Base-by-base conservation (phyloP, 1,140 invertebrate species). In the Pollicipes pollicipes region DNA sequence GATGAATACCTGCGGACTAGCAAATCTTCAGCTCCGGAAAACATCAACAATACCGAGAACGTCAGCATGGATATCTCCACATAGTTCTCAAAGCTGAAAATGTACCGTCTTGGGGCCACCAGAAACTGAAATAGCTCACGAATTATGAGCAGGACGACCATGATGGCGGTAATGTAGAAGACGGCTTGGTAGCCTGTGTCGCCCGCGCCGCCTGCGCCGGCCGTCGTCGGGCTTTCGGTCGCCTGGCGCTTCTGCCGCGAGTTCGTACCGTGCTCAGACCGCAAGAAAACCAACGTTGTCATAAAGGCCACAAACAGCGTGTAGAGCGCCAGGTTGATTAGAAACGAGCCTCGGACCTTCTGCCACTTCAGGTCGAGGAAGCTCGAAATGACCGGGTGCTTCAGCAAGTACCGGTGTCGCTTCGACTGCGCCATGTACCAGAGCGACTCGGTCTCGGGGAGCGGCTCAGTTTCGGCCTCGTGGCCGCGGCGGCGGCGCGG, bases 291-390 rank as follows among this genome's bases (percentile, higher is more conserved):
- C 58, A 74, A 74, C 30, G 35, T 35, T 21, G 72, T 75, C 30
- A 75, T 79, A 29, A 86, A 80, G 1, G 86, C 70, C 76, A 87
- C 88, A 76, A 90, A 88, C 0, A 87, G 73, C 0, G 86, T 77
- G 37, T 90, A 91, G 73, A 90, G 84, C 3, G 83, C 76, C 30
- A 90, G 84, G 78, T 91, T 90, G 1, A 84, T 78, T 69, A 85
- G 87, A 75, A 90, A 88, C 17, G 89, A 80, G n/a, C 84, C 82
- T 31, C 87, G 84, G 71, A 91, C 86, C 71, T 85, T 82, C 75
- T 88, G 84, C 88, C 89, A 92, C 78, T 92, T 92, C 26, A 91
- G 80, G 76, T 88, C 87, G 0, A 92, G 76, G 75, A 91, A 90
- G 73, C 88, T 90, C 0, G 88, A 86, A 17, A 91, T 84, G 0